A percentile compares a stretch with the other conserved stretches of the same genome.
Conservation (phyloP, 2,113 vertebrate species). For the Neolamprologus variostigma region DNA sequence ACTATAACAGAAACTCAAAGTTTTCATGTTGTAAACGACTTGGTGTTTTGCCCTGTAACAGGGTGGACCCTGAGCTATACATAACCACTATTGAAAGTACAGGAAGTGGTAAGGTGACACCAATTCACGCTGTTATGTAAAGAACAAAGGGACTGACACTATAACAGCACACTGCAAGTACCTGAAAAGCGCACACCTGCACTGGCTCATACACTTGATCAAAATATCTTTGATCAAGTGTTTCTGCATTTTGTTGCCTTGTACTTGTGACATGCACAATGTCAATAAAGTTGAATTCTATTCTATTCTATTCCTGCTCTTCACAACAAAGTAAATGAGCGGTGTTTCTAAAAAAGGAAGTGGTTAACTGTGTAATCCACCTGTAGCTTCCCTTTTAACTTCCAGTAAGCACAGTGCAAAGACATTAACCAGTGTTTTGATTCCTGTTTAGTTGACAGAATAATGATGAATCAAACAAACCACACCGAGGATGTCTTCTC, state of each 20-base stretch:
- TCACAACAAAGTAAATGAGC: not conserved
- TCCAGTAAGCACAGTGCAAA: not conserved
- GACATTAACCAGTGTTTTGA: not conserved
- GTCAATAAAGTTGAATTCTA: not conserved
- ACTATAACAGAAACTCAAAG: not conserved
- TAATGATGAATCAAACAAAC: constrained; percentile 53
- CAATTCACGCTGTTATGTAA: not conserved
- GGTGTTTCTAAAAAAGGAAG: not conserved
- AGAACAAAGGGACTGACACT: not conserved
- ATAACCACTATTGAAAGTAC: not conserved
- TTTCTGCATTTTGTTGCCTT: not conserved
- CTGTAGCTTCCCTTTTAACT: not conserved
- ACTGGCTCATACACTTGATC: not conserved
- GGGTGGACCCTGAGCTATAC: not conserved
- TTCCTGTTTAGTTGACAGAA: constrained; percentile 18
- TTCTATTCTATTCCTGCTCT: not conserved
- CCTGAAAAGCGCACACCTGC: not conserved
- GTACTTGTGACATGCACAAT: not conserved
- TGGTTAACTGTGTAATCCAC: not conserved
- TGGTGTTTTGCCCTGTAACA: not conserved
- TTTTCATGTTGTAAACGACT: not conserved
- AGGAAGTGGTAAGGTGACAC: not conserved
- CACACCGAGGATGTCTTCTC: constrained; percentile 66
- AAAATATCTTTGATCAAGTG: not conserved
- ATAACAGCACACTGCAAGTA: not conserved